A percentile compares a stretch with the other conserved stretches of the same genome.
Evolutionary conservation across 2,888 invertebrate species (phyloP).

Genomic region (Sphaerophoria taeniata): DNA sequence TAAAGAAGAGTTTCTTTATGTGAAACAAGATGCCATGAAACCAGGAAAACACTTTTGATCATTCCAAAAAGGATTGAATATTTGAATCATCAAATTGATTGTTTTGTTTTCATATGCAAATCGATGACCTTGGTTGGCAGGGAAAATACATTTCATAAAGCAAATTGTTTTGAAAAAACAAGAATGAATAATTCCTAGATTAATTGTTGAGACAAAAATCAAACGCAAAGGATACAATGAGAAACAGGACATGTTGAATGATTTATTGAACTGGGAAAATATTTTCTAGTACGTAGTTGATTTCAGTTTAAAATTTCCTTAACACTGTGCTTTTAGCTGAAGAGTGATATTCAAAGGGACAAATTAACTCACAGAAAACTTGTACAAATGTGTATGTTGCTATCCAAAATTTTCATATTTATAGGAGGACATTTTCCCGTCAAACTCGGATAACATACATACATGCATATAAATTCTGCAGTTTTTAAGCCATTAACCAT

Average conservation of each 20-base stretch:
- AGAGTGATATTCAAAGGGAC: no score
- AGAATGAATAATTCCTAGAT: constrained; percentile 38
- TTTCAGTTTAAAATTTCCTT: no score
- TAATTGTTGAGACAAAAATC: constrained; percentile 42
- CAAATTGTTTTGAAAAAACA: constrained; percentile 41
- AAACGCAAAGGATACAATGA: neutral
- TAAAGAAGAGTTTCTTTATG: constrained; percentile 30
- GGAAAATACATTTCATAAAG: neutral
- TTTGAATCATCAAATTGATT: constrained; percentile 73
- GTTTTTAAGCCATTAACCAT: no score
- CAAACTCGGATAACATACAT: no score
- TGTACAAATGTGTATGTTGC: no score
- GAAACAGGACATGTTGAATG: constrained; percentile 24
- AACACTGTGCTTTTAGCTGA: no score
- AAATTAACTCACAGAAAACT: no score
- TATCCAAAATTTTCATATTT: no score
- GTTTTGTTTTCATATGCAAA: constrained; percentile 72
- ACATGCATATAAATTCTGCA: no score
- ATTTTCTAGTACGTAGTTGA: neutral
- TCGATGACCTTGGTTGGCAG: constrained; percentile 26
- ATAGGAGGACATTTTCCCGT: no score
- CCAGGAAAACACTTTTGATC: constrained; percentile 52
- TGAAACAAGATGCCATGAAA: constrained; percentile 43
- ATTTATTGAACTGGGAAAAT: constrained; percentile 71
- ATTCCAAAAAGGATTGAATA: constrained; percentile 49